phyloP scores from a whole-genome alignment of 2,797 vertebrate species.

The Chelmon rostratus region DNA sequence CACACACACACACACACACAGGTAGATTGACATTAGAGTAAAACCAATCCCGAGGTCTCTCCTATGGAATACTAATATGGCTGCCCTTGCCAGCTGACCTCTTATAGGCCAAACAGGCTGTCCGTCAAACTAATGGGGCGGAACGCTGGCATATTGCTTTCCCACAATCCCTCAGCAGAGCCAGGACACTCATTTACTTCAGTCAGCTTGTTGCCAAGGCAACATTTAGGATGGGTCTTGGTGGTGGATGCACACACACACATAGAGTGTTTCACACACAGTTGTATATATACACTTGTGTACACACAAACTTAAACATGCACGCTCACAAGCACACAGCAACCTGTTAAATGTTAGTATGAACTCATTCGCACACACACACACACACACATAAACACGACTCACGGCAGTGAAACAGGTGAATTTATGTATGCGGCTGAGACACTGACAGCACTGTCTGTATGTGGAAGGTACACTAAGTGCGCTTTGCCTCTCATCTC shows the following conservation, averaged over 20 bases:
- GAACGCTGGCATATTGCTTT: constrained; percentile 86
- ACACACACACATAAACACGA: neutral
- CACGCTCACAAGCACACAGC: neutral
- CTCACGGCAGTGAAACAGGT: constrained; percentile 42
- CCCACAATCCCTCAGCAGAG: constrained; percentile 83
- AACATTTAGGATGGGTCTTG: constrained; percentile 82
- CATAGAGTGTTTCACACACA: constrained; percentile 39
- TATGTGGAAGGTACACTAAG: constrained; percentile 61
- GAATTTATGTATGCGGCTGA: constrained; percentile 57
- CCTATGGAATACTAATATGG: constrained; percentile 82
- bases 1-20: constrained; percentile 47
- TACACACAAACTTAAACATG: constrained; percentile 32
- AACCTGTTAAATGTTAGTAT: constrained; percentile 47
- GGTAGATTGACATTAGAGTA: constrained; percentile 78
- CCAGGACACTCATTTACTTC: constrained; percentile 85
- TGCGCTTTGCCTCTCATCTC: constrained; percentile 64
- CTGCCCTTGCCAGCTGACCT: constrained; percentile 85
- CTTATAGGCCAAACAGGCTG: constrained; percentile 85
- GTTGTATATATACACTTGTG: constrained; percentile 22
- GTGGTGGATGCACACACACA: constrained; percentile 66
- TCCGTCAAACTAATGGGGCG: constrained; percentile 86
- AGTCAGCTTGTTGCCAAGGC: constrained; percentile 86
- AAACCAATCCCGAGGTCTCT: constrained; percentile 78
- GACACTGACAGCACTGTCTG: constrained; percentile 56
- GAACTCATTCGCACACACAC: constrained; percentile 22